These are phyloP conservation scores for Lithophane socia DNA, from an alignment of 2,888 invertebrate genomes.

Conservation along the genomic window DNA sequence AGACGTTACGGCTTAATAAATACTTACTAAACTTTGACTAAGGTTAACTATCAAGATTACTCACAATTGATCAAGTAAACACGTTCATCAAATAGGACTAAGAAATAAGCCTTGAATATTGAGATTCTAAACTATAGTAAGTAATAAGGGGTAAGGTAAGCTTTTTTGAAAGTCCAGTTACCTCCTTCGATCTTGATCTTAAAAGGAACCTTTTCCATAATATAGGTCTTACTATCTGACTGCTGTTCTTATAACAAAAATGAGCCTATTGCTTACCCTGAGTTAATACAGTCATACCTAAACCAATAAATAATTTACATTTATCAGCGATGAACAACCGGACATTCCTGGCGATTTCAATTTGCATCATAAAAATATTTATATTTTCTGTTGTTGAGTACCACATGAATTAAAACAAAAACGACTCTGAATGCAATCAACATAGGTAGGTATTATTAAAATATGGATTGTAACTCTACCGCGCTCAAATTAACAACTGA, in stretches of 20 bases:
- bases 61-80: neutral
- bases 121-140: neutral
- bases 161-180: neutral
- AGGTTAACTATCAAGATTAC: neutral
- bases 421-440: neutral
- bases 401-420: neutral
- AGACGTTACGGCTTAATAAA: neutral
- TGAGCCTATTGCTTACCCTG: neutral
- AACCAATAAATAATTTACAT: neutral
- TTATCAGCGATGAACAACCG: slow-evolving; percentile 9
- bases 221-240: too few relatives aligned
- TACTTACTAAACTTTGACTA: neutral
- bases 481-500: too few relatives aligned
- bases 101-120: neutral
- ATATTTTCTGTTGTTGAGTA: slow-evolving; percentile 2
- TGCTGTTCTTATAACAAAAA: neutral
- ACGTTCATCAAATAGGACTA: neutral
- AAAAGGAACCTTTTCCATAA: neutral
- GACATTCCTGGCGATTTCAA: slow-evolving; percentile 17
- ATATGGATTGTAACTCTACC: neutral
- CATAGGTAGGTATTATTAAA: too few relatives aligned
- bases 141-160: neutral
- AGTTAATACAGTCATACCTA: neutral
- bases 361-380: neutral
- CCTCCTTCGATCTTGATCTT: slow-evolving; percentile 3